Evolutionary conservation across 2,797 vertebrate genomes (phyloP).

Genomic region (Esox masquinongy): DNA sequence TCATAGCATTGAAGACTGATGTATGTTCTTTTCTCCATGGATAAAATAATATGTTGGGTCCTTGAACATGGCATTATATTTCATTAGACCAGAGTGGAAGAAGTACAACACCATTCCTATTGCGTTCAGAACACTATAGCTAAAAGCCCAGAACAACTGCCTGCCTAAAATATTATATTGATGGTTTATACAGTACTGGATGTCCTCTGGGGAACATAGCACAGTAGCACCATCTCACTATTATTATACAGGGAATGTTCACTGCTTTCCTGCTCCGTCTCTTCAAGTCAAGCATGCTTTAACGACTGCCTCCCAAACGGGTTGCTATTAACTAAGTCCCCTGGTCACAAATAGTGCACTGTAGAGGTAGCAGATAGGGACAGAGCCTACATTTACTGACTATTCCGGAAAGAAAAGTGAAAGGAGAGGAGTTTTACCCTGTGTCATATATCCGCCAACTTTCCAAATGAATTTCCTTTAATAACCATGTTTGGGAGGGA

Average conservation of each 20-base stretch:
- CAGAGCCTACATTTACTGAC: neutral
- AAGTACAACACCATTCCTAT: neutral
- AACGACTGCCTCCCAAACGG: neutral
- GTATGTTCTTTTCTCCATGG: too few relatives aligned
- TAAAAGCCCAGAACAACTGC: neutral
- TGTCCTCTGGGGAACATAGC: neutral
- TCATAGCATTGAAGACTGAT: neutral
- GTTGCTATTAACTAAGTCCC: neutral
- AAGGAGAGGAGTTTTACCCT: neutral
- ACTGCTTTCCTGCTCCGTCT: neutral
- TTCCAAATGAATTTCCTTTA: neutral
- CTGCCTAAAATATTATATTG: neutral
- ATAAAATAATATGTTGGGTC: too few relatives aligned
- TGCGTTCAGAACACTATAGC: neutral
- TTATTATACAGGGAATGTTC: neutral
- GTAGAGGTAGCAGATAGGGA: neutral
- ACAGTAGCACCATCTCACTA: neutral
- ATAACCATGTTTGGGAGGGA: neutral
- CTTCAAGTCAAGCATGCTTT: neutral
- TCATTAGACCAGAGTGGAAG: too few relatives aligned
- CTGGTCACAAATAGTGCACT: neutral
- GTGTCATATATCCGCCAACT: neutral
- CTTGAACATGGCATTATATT: too few relatives aligned
- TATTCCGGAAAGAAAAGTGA: neutral
- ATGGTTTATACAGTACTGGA: neutral